Conservation (phyloP, 2,113 vertebrate genomes). For the Talpa occidentalis region DNA sequence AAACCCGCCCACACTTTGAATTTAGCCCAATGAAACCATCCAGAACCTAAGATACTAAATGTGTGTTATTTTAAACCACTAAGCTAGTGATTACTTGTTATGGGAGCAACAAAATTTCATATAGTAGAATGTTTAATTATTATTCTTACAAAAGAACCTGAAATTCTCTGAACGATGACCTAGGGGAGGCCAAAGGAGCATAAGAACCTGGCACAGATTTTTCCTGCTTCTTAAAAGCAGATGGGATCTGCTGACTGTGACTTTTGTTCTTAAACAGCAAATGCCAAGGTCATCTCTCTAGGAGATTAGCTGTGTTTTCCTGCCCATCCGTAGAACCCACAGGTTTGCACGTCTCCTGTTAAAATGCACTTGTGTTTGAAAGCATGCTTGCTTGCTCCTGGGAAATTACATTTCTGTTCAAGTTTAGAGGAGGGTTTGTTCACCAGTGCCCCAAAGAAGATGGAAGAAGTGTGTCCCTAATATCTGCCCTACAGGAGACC, state of each 20-base stretch:
- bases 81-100: neutral
- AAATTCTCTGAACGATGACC: conserved; percentile 11
- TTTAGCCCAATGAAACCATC: neutral
- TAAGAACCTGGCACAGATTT: neutral
- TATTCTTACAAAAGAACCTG: neutral
- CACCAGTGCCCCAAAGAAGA: neutral
- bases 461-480: neutral
- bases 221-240: conserved; percentile 51
- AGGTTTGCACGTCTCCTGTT: neutral
- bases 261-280: conserved; percentile 57
- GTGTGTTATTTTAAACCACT: neutral
- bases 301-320: conserved; percentile 18
- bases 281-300: conserved; percentile 7
- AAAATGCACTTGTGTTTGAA: conserved; percentile 12
- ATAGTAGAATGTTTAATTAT: neutral
- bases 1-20: neutral
- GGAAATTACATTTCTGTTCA: neutral
- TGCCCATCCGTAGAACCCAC: neutral
- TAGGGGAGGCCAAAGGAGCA: neutral
- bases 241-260: conserved; percentile 38
- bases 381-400: neutral
- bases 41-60: neutral
- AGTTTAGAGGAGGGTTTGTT: neutral
- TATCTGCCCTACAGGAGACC: neutral
- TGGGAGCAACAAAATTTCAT: neutral